A percentile compares a stretch with the other conserved stretches of the same genome.
These are phyloP conservation scores for Malthinus flaveolus DNA, from an alignment of 2,888 invertebrate species.

Conservation along the genomic window DNA sequence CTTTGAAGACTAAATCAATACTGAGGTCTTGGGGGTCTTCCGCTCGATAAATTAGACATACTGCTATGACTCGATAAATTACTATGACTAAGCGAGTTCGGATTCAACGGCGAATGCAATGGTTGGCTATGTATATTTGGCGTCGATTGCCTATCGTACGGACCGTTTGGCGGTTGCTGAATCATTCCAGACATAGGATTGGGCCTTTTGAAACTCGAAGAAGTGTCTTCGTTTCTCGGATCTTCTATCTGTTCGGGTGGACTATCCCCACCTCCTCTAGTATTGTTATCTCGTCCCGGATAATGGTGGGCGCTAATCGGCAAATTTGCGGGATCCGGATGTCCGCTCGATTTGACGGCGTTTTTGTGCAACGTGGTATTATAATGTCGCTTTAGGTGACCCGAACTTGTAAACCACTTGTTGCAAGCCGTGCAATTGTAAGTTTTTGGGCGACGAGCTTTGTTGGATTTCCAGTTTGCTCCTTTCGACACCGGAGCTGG, in stretches of 20 bases:
- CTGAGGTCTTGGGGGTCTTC: conserved; percentile 94
- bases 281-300: conserved; percentile 68
- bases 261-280: conserved; percentile 55
- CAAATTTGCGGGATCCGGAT: conserved; percentile 82
- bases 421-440: conserved; percentile 92
- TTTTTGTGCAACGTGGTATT: conserved; percentile 91
- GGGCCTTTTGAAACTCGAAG: conserved; percentile 63
- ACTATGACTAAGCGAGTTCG: conserved; percentile 46
- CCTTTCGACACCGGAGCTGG: conserved; percentile 65
- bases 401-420: conserved; percentile 94
- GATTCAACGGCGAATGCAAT: conserved; percentile 46
- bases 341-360: conserved; percentile 84
- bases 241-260: conserved; percentile 49
- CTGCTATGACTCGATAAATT: conserved; percentile 36
- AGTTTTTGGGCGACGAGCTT: conserved; percentile 87
- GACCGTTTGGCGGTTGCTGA: conserved; percentile 53
- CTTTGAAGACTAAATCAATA: too few relatives aligned
- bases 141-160: conserved; percentile 60
- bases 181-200: conserved; percentile 56
- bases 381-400: conserved; percentile 88
- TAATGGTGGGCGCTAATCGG: conserved; percentile 85
- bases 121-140: conserved; percentile 64
- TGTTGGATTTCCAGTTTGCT: conserved; percentile 87
- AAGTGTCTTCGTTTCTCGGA: conserved; percentile 48
- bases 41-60: conserved; percentile 57